phyloP scores from a whole-genome alignment of 2,797 vertebrate genomes.

The Artibeus lituratus region DNA sequence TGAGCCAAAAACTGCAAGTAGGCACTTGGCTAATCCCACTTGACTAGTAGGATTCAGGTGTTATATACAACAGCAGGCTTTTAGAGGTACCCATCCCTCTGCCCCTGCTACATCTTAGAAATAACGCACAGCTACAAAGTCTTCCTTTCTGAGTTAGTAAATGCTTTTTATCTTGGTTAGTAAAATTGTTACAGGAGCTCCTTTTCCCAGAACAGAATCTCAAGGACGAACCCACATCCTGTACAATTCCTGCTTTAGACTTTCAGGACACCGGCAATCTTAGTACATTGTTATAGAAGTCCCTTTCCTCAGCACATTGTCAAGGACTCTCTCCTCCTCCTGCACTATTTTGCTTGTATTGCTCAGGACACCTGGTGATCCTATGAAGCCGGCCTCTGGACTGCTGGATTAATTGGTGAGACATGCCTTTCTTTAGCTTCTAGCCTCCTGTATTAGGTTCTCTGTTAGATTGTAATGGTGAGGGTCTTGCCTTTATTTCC shows the following conservation, averaged over 20 bases:
- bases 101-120: too few relatives aligned
- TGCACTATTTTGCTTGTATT: not conserved
- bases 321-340: not conserved
- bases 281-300: not conserved
- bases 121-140: too few relatives aligned
- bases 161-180: too few relatives aligned
- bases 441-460: not conserved
- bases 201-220: too few relatives aligned
- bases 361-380: not conserved
- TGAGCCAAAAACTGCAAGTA: too few relatives aligned
- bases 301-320: not conserved
- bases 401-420: not conserved
- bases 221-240: not conserved
- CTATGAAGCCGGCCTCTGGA: not conserved
- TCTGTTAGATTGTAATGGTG: not conserved
- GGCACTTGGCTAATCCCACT: too few relatives aligned
- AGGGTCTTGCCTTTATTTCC: too few relatives aligned
- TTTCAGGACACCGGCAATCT: not conserved
- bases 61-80: too few relatives aligned
- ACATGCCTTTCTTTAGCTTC: not conserved
- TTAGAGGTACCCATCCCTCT: too few relatives aligned
- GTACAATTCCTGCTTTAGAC: not conserved
- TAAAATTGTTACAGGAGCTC: too few relatives aligned
- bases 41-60: too few relatives aligned
- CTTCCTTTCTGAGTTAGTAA: too few relatives aligned